Percentiles rank a stretch among this genome's conserved stretches.
phyloP scores from a whole-genome alignment of 2,888 invertebrate species.

The Kryphioiulus occultus region DNA sequence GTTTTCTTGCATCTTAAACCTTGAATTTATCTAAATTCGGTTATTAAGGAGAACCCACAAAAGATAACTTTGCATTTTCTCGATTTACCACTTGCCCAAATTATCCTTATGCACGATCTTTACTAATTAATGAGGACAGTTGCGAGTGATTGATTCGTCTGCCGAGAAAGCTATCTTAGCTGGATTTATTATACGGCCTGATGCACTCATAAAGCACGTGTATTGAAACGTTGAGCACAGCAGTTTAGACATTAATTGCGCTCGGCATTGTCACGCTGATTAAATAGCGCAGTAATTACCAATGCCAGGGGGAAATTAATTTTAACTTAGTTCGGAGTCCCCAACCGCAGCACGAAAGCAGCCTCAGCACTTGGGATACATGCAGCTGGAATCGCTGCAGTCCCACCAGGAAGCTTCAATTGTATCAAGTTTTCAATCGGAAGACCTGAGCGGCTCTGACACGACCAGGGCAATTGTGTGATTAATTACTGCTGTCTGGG shows the following conservation, averaged over 20 bases:
- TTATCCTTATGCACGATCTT: slow-evolving; percentile 2
- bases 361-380: not conserved
- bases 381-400: not conserved
- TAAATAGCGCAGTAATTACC: slow-evolving; percentile 29
- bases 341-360: not conserved
- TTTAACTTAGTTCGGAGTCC: not conserved
- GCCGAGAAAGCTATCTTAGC: not conserved
- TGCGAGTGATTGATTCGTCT: not conserved
- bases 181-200: not conserved
- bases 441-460: not conserved
- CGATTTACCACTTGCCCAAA: not conserved
- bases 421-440: slow-evolving; percentile 11
- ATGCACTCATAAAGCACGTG: slow-evolving; percentile 27
- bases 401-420: not conserved
- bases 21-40: no score
- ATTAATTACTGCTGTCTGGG: slow-evolving; percentile 4
- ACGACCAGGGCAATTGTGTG: not conserved
- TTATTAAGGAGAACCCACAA: not conserved
- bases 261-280: slow-evolving; percentile 33
- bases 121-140: not conserved
- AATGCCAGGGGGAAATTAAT: slow-evolving; percentile 37
- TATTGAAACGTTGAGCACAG: not conserved
- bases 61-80: not conserved
- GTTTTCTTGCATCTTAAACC: not conserved
- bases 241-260: slow-evolving; percentile 16